Evolutionary conservation across 1,140 invertebrate genomes (phyloP), one percentile per base, ranked within the genome.

Genomic region (Mycetomoellerius zeteki): DNA sequence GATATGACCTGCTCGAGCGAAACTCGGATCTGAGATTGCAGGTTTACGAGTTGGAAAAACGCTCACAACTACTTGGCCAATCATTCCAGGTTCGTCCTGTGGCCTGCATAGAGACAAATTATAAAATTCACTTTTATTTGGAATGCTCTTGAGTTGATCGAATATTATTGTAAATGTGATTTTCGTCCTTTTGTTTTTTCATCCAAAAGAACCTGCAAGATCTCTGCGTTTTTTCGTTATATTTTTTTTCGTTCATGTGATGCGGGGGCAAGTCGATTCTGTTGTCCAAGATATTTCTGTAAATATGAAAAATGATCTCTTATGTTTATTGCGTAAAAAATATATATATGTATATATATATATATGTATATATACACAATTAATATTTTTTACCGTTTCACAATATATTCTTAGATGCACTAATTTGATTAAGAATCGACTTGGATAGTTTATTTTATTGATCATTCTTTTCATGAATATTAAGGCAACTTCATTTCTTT

Each of bases 1-100:
- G 94, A 94, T 95, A 95, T 94, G 95, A 95, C 92, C 95, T 95
- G 92, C 94, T 94, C 93, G 94, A 95, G 92, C 94, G 94, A 95
- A 95, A 95, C 93, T 93, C 94, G 92, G 94, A 95, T 93, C 94
- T 95, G 92, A 95, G 94, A 95, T 94, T 95, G 93, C 94, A 95
- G 93, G 94, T 95, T 94, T 95, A 94, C 93, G 94, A 95, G 92
- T 94, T 95, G 95, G 95, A 95, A 95, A 95, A 95, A 93, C 95
- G 95, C 92, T 95, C 95, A 87, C 95, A 95, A 94, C 94, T 95
- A 93, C 94, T 95, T 92, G 94, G 93, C 94, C 94, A 95, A 90
- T 95, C 94, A 91, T 91, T 95, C 89, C 94, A 95, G 95, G 95
- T 95, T 95, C 94, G 95, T 95, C 93, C 93, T 93, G 94, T 93